phyloP scores from a whole-genome alignment of 2,113 vertebrate species.

The Lagopus muta region DNA sequence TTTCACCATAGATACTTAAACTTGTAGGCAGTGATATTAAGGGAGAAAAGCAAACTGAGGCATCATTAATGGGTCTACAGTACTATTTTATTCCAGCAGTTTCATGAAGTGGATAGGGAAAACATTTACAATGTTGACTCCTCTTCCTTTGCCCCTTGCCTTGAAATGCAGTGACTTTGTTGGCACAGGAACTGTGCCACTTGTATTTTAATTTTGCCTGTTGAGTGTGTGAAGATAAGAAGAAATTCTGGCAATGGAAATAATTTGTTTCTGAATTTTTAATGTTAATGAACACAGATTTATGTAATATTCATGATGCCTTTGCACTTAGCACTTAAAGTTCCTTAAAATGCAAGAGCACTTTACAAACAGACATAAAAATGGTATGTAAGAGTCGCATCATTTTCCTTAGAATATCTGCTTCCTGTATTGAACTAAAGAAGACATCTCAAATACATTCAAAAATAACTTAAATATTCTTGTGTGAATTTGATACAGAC shows the following conservation, averaged over 20 bases:
- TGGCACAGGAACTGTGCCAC: not conserved
- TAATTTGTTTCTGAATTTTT: conserved; percentile 37
- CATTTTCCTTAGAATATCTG: not conserved
- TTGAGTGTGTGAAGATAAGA: not conserved
- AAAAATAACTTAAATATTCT: not conserved
- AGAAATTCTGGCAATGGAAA: not conserved
- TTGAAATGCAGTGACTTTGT: not conserved
- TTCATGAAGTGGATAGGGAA: not conserved
- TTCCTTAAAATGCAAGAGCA: conserved; percentile 16
- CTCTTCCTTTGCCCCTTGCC: not conserved
- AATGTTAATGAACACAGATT: conserved; percentile 11
- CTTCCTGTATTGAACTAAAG: not conserved
- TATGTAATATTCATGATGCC: not conserved
- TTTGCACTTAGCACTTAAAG: conserved; percentile 1
- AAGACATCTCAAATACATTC: not conserved
- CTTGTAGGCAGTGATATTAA: not conserved
- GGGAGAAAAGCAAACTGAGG: not conserved
- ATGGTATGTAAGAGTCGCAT: not conserved
- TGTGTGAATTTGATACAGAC: not conserved
- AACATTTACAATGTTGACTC: not conserved
- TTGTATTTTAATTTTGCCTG: not conserved
- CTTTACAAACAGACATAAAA: conserved; percentile 25
- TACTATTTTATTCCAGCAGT: not conserved
- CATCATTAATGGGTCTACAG: not conserved
- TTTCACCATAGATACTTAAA: not conserved